These are phyloP conservation scores for Propithecus coquereli DNA, from an alignment of 2,113 vertebrate species.

Conservation along the genomic window DNA sequence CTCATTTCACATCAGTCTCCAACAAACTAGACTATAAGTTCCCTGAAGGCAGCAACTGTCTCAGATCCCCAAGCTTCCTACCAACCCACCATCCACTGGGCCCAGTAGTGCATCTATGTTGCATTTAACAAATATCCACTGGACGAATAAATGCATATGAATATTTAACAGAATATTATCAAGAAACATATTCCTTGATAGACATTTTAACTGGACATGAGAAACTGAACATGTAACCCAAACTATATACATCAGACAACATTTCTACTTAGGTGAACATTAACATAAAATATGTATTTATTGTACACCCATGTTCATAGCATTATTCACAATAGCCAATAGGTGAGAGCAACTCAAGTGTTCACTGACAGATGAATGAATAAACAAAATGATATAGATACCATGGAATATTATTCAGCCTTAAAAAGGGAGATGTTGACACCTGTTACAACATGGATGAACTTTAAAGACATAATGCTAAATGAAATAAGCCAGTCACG, in stretches of 20 bases:
- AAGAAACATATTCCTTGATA: slow-evolving; percentile 23
- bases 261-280: not conserved
- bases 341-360: not conserved
- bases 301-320: not conserved
- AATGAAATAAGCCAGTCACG: not conserved
- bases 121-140: not conserved
- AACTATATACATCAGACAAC: not conserved
- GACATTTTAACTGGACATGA: not conserved
- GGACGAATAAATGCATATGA: not conserved
- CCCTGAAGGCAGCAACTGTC: not conserved
- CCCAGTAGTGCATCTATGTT: not conserved
- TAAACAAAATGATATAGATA: not conserved
- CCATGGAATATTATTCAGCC: not conserved
- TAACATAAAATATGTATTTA: not conserved
- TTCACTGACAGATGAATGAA: not conserved
- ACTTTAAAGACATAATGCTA: not conserved
- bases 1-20: not conserved
- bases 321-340: not conserved
- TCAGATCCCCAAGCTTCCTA: not conserved
- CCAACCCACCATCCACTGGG: not conserved
- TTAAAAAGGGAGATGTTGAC: not conserved
- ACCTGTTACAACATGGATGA: not conserved
- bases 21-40: not conserved
- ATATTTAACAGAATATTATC: not conserved
- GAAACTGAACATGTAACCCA: not conserved